Evolutionary conservation across 37 sponge, comb jelly and placozoan genomes (phyloP).

Genomic region (Beroe ovata): DNA sequence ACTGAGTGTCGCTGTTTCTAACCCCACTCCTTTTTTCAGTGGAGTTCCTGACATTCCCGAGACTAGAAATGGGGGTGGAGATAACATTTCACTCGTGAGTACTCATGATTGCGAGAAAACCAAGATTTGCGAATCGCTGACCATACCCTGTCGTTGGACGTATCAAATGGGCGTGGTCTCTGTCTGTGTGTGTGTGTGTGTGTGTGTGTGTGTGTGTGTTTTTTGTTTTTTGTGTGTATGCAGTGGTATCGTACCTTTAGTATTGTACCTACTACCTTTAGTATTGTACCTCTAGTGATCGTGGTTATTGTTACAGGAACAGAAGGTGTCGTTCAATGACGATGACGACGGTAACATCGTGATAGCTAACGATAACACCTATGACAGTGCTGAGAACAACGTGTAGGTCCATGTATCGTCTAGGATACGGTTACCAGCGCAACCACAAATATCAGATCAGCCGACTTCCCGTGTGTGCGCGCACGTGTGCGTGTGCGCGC

Average conservation of each 20-base stretch:
- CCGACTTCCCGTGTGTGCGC: background rate
- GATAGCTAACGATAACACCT: background rate
- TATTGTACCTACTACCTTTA: too few relatives aligned
- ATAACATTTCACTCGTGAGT: background rate
- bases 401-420: background rate
- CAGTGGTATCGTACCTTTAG: too few relatives aligned
- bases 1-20: too few relatives aligned
- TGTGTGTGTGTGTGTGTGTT: too few relatives aligned
- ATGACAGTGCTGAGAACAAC: background rate
- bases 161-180: too few relatives aligned
- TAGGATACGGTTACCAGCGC: background rate
- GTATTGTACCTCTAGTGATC: too few relatives aligned
- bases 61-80: background rate
- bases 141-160: too few relatives aligned
- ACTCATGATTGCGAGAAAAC: background rate
- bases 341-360: background rate
- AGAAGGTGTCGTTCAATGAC: background rate
- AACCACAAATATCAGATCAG: background rate
- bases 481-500: background rate
- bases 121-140: too few relatives aligned
- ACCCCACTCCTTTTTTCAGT: background rate
- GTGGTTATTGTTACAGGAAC: too few relatives aligned
- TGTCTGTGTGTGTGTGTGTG: too few relatives aligned
- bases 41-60: background rate
- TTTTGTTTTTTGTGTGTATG: too few relatives aligned